Evolutionary conservation across 2,888 invertebrate species (phyloP), one percentile per base, ranked within the genome.

Genomic region (Drosophila dives): DNA sequence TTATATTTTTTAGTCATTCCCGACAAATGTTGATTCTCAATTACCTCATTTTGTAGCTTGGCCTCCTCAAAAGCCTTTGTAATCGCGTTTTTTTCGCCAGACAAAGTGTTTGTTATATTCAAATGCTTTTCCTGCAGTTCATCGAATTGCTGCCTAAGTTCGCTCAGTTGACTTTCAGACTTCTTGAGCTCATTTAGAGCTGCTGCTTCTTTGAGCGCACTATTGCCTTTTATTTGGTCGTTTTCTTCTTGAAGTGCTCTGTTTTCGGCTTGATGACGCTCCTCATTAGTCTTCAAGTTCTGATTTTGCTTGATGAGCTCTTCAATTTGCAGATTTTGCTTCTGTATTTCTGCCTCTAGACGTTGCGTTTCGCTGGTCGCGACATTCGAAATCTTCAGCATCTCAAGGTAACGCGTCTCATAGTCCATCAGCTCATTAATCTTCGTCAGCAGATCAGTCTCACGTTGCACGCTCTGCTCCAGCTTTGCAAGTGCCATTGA

Each of bases 21-120:
- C 2, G 12, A 49, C 17, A 8, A 15, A 45, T 42, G 2, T 0
- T 38, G n/a, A 29, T 48, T 12, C 11, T 15, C 11, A 17, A 17
- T 38, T 11, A 75, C 74, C 64, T 64, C 51, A 12, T 75, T n/a
- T 3, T n/a, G 15, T 48, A 26, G 36, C 45, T 48, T 63, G 2
- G 34, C 32, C 0, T 11, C 12, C 11, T 26, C 10, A 2, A 74
- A 10, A 12, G 64, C 32, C 15, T 70, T 10, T 17, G 8, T 1
- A 51, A 58, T 10, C 17, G 36, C 34, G 2, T 23, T 12, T 1
- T 45, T 71, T 34, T 60, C 64, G 7, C 5, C 33, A 42, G 32
- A 8, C 29, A 62, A 49, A 0, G 20, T n/a, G 1, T 48, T 34
- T 26, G 1, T 49, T 12, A 10, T 29, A 36, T 48, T 20, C 15